These are phyloP conservation scores for Plebejus melissa DNA, from an alignment of 2,888 invertebrate species.

Conservation along the genomic window DNA sequence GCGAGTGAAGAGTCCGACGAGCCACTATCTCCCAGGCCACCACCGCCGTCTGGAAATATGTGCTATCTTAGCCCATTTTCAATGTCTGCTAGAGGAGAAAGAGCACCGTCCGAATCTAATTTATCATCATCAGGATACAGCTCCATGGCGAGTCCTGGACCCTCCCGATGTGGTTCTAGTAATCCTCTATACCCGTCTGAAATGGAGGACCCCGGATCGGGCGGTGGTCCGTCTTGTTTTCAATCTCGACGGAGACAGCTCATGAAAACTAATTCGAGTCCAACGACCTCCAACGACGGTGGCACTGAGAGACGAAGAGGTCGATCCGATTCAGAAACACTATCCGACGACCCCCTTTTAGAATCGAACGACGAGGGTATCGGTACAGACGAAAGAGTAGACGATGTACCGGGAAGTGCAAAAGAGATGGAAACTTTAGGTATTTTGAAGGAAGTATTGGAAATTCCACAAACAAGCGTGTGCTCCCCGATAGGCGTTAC, in stretches of 20 bases:
- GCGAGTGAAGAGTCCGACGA: constrained; percentile 90
- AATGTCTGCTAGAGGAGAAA: constrained; percentile 84
- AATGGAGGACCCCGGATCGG: constrained; percentile 85
- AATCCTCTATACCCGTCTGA: constrained; percentile 88
- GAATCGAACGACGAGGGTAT: constrained; percentile 89
- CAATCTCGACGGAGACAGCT: constrained; percentile 80
- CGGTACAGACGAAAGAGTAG: constrained; percentile 86
- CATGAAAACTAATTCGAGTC: constrained; percentile 79
- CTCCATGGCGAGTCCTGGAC: constrained; percentile 91
- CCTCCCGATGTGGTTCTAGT: constrained; percentile 89
- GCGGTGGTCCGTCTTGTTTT: constrained; percentile 73
- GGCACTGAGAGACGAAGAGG: constrained; percentile 77
- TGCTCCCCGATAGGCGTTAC: constrained; percentile 73
- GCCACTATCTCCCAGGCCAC: constrained; percentile 81
- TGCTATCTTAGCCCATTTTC: constrained; percentile 89
- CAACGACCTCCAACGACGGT: constrained; percentile 64
- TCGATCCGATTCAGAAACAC: constrained; percentile 85
- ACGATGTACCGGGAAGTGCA: constrained; percentile 84
- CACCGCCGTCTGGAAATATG: constrained; percentile 79
- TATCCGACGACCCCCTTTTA: constrained; percentile 84
- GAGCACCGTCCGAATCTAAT: constrained; percentile 90
- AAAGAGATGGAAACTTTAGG: constrained; percentile 77
- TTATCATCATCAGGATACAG: constrained; percentile 91
- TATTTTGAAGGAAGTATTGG: constrained; percentile 66
- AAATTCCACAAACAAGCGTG: constrained; percentile 63